Conservation (phyloP, 2,797 vertebrate species). For the Macrochelys suwanniensis region DNA sequence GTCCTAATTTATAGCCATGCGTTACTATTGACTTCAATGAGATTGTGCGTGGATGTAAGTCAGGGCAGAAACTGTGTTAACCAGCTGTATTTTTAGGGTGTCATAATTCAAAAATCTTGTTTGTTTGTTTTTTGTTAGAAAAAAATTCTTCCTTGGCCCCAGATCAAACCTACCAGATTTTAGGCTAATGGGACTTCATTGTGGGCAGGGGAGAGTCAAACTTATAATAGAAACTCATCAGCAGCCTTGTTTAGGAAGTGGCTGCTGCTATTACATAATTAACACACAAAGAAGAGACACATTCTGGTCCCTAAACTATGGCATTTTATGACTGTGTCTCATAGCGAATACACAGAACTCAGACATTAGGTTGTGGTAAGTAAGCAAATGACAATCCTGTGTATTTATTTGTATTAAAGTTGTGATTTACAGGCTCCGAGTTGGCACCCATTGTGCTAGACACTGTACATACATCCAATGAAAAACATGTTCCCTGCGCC, state of each 20-base stretch:
- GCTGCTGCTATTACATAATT: not conserved
- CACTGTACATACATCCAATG: rapidly evolving
- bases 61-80: not conserved
- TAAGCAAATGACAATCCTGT: not conserved
- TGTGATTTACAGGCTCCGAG: not conserved
- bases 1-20: not conserved
- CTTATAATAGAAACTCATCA: not conserved
- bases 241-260: not conserved
- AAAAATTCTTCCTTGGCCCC: not conserved
- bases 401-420: not conserved
- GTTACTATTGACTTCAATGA: not conserved
- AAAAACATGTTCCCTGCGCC: not conserved
- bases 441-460: conserved; percentile 10
- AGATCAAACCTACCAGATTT: not conserved
- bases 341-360: conserved; percentile 14
- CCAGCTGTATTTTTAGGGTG: not conserved
- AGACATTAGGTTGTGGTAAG: conserved; percentile 16
- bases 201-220: not conserved
- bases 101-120: not conserved
- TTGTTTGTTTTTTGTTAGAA: not conserved
- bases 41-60: not conserved
- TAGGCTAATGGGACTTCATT: not conserved
- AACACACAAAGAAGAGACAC: not conserved
- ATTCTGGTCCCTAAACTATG: not conserved
- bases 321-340: conserved; percentile 34